Percentiles rank a stretch among this genome's conserved stretches.
These are phyloP conservation scores for Onychostruthus taczanowskii DNA, from an alignment of 2,113 vertebrate genomes.

Conservation along the genomic window DNA sequence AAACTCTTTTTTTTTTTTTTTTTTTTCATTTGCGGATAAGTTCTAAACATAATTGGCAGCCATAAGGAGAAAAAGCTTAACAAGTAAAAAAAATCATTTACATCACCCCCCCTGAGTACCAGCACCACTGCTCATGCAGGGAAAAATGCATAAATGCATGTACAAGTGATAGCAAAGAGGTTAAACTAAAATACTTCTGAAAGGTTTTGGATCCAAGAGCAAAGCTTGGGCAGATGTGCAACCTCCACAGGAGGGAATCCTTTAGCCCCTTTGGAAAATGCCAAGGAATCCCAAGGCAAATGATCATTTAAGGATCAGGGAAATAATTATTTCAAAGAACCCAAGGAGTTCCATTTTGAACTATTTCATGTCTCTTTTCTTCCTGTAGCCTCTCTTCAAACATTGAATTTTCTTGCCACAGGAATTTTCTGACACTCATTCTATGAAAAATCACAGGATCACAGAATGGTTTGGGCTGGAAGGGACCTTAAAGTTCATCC, in stretches of 20 bases:
- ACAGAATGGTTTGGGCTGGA: neutral
- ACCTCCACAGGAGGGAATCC: neutral
- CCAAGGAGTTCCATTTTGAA: neutral
- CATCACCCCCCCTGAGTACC: neutral
- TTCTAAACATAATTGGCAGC: neutral
- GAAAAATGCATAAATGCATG: neutral
- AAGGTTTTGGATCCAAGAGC: neutral
- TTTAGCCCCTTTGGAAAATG: neutral
- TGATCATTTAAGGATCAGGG: neutral
- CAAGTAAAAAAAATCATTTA: neutral
- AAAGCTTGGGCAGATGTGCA: neutral
- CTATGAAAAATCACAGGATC: neutral
- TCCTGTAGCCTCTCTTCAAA: neutral
- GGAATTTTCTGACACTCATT: neutral
- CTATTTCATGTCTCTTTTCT: neutral
- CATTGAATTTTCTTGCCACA: too few species aligned
- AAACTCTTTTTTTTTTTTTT: neutral
- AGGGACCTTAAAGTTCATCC: neutral
- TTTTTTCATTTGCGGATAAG: neutral
- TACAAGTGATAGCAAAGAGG: rapidly evolving
- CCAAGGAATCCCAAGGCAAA: neutral
- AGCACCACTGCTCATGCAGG: neutral
- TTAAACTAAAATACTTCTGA: neutral
- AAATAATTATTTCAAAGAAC: neutral
- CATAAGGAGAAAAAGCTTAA: neutral